phyloP scores from a whole-genome alignment of 2,888 invertebrate species.

The Diaprepes abbreviatus region DNA sequence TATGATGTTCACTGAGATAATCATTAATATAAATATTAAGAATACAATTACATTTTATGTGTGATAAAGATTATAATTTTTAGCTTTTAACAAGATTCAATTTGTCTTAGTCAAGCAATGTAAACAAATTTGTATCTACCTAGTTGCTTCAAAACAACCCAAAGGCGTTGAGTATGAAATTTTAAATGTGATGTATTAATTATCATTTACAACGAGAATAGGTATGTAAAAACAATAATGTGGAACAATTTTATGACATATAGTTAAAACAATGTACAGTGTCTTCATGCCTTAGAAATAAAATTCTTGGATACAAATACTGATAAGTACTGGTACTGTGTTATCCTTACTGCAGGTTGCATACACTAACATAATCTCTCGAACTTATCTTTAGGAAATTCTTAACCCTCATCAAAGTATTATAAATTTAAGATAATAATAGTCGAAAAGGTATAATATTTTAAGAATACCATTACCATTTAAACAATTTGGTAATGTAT shows the following conservation, averaged over 20 bases:
- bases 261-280: conserved; percentile 8
- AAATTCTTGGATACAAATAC: conserved; percentile 13
- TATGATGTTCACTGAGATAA: neutral
- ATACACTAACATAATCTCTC: neutral
- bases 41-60: no score
- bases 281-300: neutral
- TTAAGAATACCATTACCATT: no score
- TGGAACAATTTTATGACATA: neutral
- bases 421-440: neutral
- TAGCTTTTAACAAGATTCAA: no score
- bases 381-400: neutral
- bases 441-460: no score
- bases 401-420: neutral
- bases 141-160: no score
- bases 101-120: no score
- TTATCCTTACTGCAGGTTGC: neutral
- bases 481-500: no score
- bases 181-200: neutral
- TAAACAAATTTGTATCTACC: no score
- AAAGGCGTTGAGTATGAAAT: no score
- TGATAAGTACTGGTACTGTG: conserved; percentile 18
- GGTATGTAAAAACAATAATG: conserved; percentile 10
- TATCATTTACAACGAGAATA: neutral
- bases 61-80: no score
- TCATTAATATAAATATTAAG: no score